phyloP scores from a whole-genome alignment of 2,113 vertebrate species.

The Ahaetulla prasina region DNA sequence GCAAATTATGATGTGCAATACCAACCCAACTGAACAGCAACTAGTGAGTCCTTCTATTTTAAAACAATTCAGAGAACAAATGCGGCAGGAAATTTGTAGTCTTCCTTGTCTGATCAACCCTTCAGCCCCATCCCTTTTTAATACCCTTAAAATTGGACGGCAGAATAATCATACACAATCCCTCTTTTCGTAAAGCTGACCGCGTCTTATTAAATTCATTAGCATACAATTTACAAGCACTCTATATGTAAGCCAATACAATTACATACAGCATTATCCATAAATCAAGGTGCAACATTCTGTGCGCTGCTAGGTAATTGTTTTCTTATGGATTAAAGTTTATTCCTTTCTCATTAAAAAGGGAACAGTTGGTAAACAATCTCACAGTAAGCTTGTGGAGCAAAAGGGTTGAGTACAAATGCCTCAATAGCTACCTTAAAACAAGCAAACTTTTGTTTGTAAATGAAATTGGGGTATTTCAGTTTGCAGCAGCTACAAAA shows the following conservation, averaged over 20 bases:
- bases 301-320: not conserved
- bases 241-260: not conserved
- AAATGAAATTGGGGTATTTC: not conserved
- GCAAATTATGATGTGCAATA: not conserved
- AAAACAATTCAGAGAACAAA: not conserved
- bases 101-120: not conserved
- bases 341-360: not conserved
- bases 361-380: not conserved
- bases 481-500: not conserved
- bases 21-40: not conserved
- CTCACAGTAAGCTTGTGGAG: not conserved
- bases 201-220: not conserved
- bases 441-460: not conserved
- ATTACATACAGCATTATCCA: not conserved
- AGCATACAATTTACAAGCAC: not conserved
- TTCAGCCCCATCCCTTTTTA: not conserved
- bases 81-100: not conserved
- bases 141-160: not conserved
- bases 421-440: not conserved
- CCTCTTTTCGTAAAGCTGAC: not conserved
- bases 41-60: not conserved
- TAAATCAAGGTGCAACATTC: conserved; percentile 10
- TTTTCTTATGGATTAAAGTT: not conserved
- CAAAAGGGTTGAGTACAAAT: not conserved
- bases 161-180: not conserved